Base-by-base conservation (phyloP, 2,113 vertebrate species). In the Saccopteryx bilineata region DNA sequence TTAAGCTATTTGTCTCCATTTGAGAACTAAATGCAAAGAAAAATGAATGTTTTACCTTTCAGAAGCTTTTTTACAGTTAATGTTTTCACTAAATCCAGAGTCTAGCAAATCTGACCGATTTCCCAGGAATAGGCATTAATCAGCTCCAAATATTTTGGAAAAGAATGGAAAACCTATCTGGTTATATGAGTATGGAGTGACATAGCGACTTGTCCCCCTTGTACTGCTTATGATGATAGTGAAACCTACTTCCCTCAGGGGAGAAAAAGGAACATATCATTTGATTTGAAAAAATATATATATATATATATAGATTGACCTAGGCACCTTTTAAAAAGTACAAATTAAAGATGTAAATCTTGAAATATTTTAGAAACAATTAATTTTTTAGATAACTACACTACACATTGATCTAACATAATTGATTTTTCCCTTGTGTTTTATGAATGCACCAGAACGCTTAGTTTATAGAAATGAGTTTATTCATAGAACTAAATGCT, bases 1-100 rank as follows among this genome's bases (percentile, higher is more conserved):
- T 97, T 95, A 96, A 97, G 96, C 97, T 91, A 97, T 98, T 97
- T 97, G 88, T 97, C 97, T 98, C 96, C 97, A 97, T 97, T 97
- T 95, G 95, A 90, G 92, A 96, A 95, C 90, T 76, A 96, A 97
- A 96, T 96, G 87, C 92, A 93, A 97, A 96, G 95, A 95, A 97
- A 98, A 97, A 97, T 97, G 96, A 96, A 96, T 94, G 93, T 95
- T 96, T 96, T 95, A 87, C 96, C 86, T 96, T 66, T 83, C 69
- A 76, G 85, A 96, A 97, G 96, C 63, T 93, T 93, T 93, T 89
- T 90, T 96, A 90, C 88, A 75, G 78, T 93, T 96, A 96, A 95
- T 96, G 94, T 88, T 96, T 92, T 58, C 74, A 92, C 91, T 96
- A 91, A 92, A 94, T 88, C 52, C 71, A 68, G 90, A 90, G 79